Evolutionary conservation across 2,888 invertebrate genomes (phyloP).

Genomic region (Limnephilus auricula): DNA sequence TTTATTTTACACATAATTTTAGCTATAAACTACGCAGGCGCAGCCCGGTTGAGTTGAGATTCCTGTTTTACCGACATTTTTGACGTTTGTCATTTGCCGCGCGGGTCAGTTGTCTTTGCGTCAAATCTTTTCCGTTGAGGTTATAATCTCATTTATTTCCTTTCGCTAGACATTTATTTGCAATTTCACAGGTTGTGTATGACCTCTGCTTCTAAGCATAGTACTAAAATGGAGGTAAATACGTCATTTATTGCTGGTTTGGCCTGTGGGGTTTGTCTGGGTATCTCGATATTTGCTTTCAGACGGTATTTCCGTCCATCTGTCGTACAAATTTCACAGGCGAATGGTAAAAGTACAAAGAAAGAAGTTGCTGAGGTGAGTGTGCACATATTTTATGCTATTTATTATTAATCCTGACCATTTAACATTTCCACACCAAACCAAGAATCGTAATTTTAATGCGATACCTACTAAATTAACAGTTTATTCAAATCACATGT

Average conservation of each 20-base stretch:
- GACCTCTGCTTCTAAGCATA: neutral
- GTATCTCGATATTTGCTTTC: conserved; percentile 73
- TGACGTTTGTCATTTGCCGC: conserved; percentile 30
- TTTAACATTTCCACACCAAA: neutral
- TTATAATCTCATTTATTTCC: neutral
- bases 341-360: conserved; percentile 46
- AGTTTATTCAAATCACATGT: neutral
- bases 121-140: conserved; percentile 5
- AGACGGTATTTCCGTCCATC: conserved; percentile 67
- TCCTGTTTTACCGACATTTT: conserved; percentile 44
- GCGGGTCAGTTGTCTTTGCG: conserved; percentile 12
- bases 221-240: conserved; percentile 63
- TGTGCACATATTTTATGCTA: neutral
- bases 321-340: conserved; percentile 33
- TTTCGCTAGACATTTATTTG: neutral
- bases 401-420: neutral
- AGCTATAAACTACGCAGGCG: neutral
- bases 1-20: no score
- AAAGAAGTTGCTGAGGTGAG: conserved; percentile 48
- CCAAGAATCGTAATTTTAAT: neutral
- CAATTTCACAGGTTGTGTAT: neutral
- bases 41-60: neutral
- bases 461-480: neutral
- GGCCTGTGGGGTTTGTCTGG: conserved; percentile 75
- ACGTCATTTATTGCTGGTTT: conserved; percentile 73